These are phyloP conservation scores for Antedon bifida DNA, from an alignment of 35 echinoderm and acorn worm genomes.

Conservation along the genomic window DNA sequence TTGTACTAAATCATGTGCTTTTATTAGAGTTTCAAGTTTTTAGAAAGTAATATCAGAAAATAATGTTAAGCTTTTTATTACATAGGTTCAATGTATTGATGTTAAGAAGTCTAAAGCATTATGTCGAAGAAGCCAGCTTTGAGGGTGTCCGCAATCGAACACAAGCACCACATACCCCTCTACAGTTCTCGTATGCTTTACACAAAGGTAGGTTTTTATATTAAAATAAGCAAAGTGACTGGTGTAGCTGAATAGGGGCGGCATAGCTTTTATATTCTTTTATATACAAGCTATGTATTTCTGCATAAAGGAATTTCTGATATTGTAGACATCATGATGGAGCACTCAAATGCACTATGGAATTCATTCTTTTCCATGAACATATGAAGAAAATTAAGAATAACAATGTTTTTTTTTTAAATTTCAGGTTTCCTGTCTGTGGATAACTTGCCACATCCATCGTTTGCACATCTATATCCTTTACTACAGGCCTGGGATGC, in stretches of 20 bases:
- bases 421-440: slow-evolving; percentile 38
- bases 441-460: slow-evolving; percentile 57
- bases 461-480: slow-evolving; percentile 49
- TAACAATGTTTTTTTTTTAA: slow-evolving; percentile 1
- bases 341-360: too few relatives aligned
- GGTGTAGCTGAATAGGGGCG: too few relatives aligned
- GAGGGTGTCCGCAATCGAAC: background rate
- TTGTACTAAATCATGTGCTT: too few relatives aligned
- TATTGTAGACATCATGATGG: too few relatives aligned
- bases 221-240: too few relatives aligned
- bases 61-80: background rate
- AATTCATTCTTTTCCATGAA: too few relatives aligned
- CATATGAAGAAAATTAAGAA: too few relatives aligned
- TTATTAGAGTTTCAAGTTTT: too few relatives aligned
- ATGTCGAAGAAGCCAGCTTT: slow-evolving; percentile 7
- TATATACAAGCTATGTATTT: too few relatives aligned
- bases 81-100: slow-evolving; percentile 37
- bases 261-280: too few relatives aligned
- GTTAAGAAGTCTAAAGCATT: background rate
- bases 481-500: slow-evolving; percentile 29
- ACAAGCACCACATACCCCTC: background rate
- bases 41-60: too few relatives aligned
- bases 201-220: slow-evolving; percentile 16
- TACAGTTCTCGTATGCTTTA: slow-evolving; percentile 37
- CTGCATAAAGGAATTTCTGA: too few relatives aligned